A percentile compares a stretch with the other conserved stretches of the same genome.
phyloP scores from a whole-genome alignment of 2,113 vertebrate genomes.

The Myocastor coypus region DNA sequence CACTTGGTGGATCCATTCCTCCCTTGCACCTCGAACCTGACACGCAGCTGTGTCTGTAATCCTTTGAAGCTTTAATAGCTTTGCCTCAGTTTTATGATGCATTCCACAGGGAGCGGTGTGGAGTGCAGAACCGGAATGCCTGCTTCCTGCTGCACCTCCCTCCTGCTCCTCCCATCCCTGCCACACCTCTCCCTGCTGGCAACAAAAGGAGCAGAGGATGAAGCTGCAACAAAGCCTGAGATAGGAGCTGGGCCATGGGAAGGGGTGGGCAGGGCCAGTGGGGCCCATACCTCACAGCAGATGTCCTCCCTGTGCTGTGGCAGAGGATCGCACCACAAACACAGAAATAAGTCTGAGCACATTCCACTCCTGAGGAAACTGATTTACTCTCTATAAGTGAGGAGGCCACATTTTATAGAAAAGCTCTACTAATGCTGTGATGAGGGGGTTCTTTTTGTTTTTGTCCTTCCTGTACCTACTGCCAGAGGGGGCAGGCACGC shows the following conservation, averaged over 20 bases:
- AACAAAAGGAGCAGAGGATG: neutral
- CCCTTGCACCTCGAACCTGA: neutral
- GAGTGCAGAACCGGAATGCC: neutral
- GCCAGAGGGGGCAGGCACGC: neutral
- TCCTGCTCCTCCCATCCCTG: neutral
- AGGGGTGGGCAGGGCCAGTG: neutral
- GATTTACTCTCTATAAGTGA: neutral
- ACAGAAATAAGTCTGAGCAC: neutral
- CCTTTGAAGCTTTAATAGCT: conserved; percentile 15
- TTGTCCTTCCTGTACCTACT: neutral
- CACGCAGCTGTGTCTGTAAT: neutral
- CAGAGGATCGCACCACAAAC: neutral
- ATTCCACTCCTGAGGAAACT: neutral
- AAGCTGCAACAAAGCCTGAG: neutral
- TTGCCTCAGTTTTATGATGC: conserved; percentile 52
- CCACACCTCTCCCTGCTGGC: neutral
- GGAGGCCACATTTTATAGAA: neutral
- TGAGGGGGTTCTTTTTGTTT: no score
- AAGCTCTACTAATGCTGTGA: neutral
- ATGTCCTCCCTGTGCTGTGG: no score
- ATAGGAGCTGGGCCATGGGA: neutral
- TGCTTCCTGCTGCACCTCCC: neutral
- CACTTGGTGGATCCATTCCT: neutral
- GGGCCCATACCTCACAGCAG: neutral
- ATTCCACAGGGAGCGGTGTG: neutral